Evolutionary conservation across 2,888 invertebrate genomes (phyloP), one percentile per base, ranked within the genome.

Genomic region (Thymelicus lineola): DNA sequence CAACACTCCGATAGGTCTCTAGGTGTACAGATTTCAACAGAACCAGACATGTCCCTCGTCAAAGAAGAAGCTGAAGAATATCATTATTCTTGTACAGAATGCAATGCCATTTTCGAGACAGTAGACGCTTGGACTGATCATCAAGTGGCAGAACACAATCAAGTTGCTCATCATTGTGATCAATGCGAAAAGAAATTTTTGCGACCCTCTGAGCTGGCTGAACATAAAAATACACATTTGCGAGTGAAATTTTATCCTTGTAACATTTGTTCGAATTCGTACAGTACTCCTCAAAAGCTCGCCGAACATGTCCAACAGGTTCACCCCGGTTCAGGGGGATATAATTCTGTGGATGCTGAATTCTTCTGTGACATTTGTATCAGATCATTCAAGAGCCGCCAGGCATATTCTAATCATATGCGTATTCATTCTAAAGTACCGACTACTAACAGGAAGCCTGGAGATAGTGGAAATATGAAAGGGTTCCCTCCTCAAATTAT

Each of bases 241-340:
- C 95, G 96, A 76, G 94, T 96, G 2, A 96, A 96, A 77, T 94
- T 96, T 62, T 96, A 95, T 74, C 94, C 95, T 0, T 95, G 95
- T 75, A 94, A 92, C 28, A 84, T 95, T 35, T 95, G 95, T 73
- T 83, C 94, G 1, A 94, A 95, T 74, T 95, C 95, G 48, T 95
- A 95, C 79, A 95, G 95, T 76, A 96, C 96, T 63, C 95, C 96
- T 0, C 94, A 95, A 77, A 95, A 95, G 62, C 85, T 95, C 55
- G 89, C 94, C 0, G 95, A 95, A 74, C 95, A 94, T 73, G 94
- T 94, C 12, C 92, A 94, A 55, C 91, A 94, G 76, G 75, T 84
- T 6, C 95, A 94, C 74, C 93, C 94, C 0, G 89, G 89, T 3
- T 82, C 83, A 0, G 82, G 82, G 1, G 65, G 42, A 12, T 50